These are phyloP conservation scores for Passerina amoena DNA, from an alignment of 2,113 vertebrate genomes.

Conservation along the genomic window DNA sequence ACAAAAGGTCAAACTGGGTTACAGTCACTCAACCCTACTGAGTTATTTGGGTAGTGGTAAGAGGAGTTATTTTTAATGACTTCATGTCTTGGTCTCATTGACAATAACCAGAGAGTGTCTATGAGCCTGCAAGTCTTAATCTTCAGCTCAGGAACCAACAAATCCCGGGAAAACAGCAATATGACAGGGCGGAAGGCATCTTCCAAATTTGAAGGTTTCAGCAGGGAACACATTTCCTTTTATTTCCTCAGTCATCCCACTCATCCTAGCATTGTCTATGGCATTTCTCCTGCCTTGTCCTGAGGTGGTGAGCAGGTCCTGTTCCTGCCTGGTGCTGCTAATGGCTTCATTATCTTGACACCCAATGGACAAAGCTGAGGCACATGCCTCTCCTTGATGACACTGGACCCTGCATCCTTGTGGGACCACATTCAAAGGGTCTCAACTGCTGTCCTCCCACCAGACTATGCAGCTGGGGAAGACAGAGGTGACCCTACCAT, in stretches of 20 bases:
- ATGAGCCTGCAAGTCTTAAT: background rate
- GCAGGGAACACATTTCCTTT: background rate
- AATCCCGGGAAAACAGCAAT: background rate
- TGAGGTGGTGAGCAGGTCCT: background rate
- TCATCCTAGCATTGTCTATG: background rate
- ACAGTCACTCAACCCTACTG: background rate
- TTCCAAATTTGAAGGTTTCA: background rate
- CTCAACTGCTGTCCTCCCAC: background rate
- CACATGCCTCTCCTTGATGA: background rate
- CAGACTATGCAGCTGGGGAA: background rate
- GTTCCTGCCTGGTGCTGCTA: background rate
- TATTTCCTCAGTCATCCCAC: background rate
- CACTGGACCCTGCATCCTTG: background rate
- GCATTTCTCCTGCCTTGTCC: background rate
- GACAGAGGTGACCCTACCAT: background rate
- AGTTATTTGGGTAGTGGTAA: background rate
- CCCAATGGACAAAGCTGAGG: background rate
- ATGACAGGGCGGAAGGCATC: background rate
- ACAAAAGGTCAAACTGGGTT: background rate
- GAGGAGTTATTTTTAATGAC: constrained; percentile 14
- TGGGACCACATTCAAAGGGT: background rate
- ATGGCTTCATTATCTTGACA: background rate
- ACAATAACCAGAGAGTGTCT: background rate
- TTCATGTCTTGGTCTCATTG: background rate
- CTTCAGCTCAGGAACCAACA: background rate